Conservation (phyloP, 2,888 invertebrate species). For the Yponomeuta evonymella region DNA sequence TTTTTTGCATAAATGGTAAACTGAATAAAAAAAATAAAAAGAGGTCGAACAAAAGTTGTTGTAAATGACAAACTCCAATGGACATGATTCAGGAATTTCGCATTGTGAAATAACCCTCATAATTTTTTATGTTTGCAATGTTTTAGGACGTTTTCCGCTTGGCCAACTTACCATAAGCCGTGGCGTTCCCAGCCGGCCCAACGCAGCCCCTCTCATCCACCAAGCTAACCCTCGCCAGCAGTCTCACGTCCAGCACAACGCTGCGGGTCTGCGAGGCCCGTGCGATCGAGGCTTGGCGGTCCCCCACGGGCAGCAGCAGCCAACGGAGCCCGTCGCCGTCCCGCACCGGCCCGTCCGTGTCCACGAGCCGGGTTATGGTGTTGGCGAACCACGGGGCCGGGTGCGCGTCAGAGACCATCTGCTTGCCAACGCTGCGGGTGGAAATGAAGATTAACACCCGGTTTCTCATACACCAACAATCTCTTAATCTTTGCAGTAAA, state of each 20-base stretch:
- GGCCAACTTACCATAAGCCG: conserved; percentile 50
- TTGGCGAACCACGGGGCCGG: conserved; percentile 58
- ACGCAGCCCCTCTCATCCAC: conserved; percentile 56
- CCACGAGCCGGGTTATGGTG: conserved; percentile 38
- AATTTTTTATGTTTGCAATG: no score
- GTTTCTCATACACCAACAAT: no score
- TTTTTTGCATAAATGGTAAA: no score
- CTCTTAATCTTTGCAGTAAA: no score
- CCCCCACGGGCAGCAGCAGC: conserved; percentile 43
- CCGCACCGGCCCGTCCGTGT: conserved; percentile 41
- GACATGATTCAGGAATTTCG: no score
- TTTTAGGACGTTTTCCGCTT: neutral
- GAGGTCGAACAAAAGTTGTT: no score
- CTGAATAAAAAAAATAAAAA: no score
- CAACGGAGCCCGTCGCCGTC: conserved; percentile 40
- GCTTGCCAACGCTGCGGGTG: conserved; percentile 53
- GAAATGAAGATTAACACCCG: neutral
- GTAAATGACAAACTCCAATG: no score
- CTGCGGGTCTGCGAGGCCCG: conserved; percentile 18
- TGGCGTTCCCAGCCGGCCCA: conserved; percentile 57
- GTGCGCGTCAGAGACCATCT: conserved; percentile 58
- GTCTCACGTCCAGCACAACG: conserved; percentile 42
- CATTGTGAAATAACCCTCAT: no score
- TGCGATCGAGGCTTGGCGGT: conserved; percentile 29
- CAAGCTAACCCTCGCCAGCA: conserved; percentile 53